Evolutionary conservation across 1,140 invertebrate species (phyloP), one percentile per base, ranked within the genome.

Genomic region (Branchinecta lindahli): DNA sequence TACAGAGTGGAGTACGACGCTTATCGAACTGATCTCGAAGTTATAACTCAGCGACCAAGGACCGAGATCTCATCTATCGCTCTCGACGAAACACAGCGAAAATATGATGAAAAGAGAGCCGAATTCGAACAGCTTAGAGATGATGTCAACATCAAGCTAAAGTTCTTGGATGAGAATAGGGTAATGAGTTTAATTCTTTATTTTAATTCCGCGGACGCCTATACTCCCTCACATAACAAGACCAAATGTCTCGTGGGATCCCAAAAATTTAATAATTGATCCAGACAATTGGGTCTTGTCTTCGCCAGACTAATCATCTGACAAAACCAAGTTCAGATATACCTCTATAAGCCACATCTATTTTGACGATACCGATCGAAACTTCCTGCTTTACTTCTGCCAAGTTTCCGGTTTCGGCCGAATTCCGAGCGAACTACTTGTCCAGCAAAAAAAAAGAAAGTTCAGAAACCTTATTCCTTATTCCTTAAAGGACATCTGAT

Each of bases 151-250:
- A 88, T 97, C 73, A 98, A 97, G 84, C 85, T 98, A 75, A 90
- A 92, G 79, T 93, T 97, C 81, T 82, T 98, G 67, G 92, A 97
- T 81, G 94, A 97, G 82, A 97, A 98, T 81, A 87, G 92, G 82
- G 92, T 96, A 83, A 80, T 80, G 33, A 78, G 33, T 61, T 70
- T 0, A 65, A 20, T 46, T 68, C 8, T 12, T 66, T 70, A 45
- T 70, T 12, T 52, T n/a, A 33, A 33, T 33, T 33, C 33, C 33
- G 5, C 5, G 33, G 1, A 1, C 33, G 33, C 33, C 33, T 33
- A 3, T 5, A 33, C 5, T 33, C 5, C 21, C 18, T 15, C 15
- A 67, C 21, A 67, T 21, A 33, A 33, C 33, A 33, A 33, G 33
- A 33, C 33, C 33, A 33, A 33, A 33, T 1, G 33, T 33, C 2